phyloP scores from a whole-genome alignment of 2,888 invertebrate genomes.

The Sinhomidia bicolor region DNA sequence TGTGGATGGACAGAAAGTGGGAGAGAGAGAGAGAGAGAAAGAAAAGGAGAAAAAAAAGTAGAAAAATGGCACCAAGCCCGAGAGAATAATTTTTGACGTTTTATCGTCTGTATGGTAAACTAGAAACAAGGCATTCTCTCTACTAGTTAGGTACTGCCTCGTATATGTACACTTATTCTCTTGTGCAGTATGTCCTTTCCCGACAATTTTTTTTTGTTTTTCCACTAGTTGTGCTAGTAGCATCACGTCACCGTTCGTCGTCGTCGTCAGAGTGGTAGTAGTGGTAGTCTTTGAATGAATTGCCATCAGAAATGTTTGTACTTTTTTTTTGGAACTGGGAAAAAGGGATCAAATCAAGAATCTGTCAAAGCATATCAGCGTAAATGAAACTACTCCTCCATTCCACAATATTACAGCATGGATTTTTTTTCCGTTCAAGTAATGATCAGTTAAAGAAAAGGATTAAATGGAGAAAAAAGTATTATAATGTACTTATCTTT shows the following conservation, averaged over 20 bases:
- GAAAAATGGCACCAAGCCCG: slow-evolving; percentile 47
- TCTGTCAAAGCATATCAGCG: slow-evolving; percentile 38
- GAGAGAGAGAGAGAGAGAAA: neutral
- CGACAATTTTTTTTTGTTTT: neutral
- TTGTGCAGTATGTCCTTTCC: neutral
- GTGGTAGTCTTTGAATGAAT: slow-evolving; percentile 27
- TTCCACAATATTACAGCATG: too few species aligned
- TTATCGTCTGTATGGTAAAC: slow-evolving; percentile 30
- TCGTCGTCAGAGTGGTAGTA: too few species aligned
- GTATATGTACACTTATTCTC: neutral
- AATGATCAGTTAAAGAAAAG: slow-evolving; percentile 28
- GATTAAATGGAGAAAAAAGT: neutral
- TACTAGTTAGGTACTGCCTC: too few species aligned
- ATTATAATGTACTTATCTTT: neutral
- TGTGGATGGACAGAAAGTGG: slow-evolving; percentile 22
- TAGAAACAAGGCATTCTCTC: neutral
- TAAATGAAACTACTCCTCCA: neutral
- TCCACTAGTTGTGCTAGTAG: neutral
- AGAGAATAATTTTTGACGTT: slow-evolving; percentile 64
- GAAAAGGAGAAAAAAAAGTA: slow-evolving; percentile 22
- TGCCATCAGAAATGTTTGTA: neutral
- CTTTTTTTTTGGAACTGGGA: neutral
- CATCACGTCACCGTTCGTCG: neutral
- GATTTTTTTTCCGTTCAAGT: neutral
- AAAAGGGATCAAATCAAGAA: slow-evolving; percentile 35